Conservation (phyloP, 2,797 vertebrate species). For the Oreochromis mossambicus region DNA sequence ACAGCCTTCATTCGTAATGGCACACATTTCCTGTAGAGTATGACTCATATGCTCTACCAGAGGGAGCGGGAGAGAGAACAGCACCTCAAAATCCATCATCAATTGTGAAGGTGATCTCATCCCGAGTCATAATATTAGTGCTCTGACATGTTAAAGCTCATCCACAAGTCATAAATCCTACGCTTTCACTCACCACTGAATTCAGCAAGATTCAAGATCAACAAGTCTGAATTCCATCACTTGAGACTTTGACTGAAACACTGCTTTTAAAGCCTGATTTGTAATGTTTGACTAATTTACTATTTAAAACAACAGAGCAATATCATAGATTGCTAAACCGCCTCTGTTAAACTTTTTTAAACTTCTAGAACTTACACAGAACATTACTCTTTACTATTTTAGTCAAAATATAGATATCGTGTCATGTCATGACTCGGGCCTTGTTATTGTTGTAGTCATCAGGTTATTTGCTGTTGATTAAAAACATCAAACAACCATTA, state of each 20-base stretch:
- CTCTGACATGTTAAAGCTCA: slow-evolving; percentile 47
- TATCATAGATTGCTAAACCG: neutral
- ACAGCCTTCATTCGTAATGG: slow-evolving; percentile 65
- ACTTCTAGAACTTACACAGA: neutral
- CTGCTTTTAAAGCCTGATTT: neutral
- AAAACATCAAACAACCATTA: neutral
- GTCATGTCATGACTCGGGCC: neutral
- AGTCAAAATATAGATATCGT: neutral
- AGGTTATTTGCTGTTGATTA: neutral
- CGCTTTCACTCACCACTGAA: neutral
- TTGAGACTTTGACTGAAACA: no score
- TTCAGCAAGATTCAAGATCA: neutral
- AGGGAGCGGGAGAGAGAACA: slow-evolving; percentile 12
- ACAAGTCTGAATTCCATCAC: no score
- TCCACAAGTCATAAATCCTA: slow-evolving; percentile 31
- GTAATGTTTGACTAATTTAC: neutral
- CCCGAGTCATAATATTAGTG: slow-evolving; percentile 67
- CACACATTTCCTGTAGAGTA: slow-evolving; percentile 31
- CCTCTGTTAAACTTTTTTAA: neutral
- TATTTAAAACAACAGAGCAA: neutral
- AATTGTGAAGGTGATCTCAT: slow-evolving; percentile 63
- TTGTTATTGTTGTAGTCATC: neutral
- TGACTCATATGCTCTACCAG: slow-evolving; percentile 55
- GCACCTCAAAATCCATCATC: slow-evolving; percentile 44
- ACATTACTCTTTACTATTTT: no score